Evolutionary conservation across 2,888 invertebrate genomes (phyloP), one percentile per base, ranked within the genome.

Genomic region (Thyatira batis): DNA sequence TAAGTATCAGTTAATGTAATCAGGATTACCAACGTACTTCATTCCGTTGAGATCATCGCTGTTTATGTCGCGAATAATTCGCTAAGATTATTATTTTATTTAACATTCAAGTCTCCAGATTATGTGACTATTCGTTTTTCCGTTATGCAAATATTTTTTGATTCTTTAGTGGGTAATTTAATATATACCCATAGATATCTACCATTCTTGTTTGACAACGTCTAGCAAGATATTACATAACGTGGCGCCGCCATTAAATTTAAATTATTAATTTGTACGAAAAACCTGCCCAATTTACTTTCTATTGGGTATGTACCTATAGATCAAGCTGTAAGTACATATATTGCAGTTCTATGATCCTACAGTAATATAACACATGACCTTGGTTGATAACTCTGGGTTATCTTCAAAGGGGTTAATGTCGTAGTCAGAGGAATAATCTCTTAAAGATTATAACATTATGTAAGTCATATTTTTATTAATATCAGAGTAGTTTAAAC

Each of bases 11-110:
- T n/a, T 70, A 68, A 79, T n/a, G n/a, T 66, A 63, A 61, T 54
- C 27, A 11, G 48, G 17, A 27, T 69, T 68, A 65, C 52, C 51
- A 58, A 69, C n/a, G n/a, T n/a, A n/a, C 52, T 69, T 60, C 58
- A 70, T 66, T 65, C 58, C 52, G 71, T 76, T 82, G 82, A 85
- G 78, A 81, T 85, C 85, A 85, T 83, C 80, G 65, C 71, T 78
- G 78, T 80, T 73, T 8, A 39, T 17, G 17, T 17, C n/a, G 8
- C 39, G 39, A 17, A 39, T 39, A 2, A 39, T 39, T 39, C 39
- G 5, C 33, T 5, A 33, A 13, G n/a, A 33, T 60, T 57, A 54
- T 39, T 49, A 60, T 61, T 68, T 67, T 63, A 73, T 57, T 53
- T 50, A 54, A 60, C 25, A 65, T 58, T 54, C 49, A 67, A 67